A percentile compares a stretch with the other conserved stretches of the same genome.
phyloP scores from a whole-genome alignment of 2,113 vertebrate genomes.

The Cyanoderma ruficeps region DNA sequence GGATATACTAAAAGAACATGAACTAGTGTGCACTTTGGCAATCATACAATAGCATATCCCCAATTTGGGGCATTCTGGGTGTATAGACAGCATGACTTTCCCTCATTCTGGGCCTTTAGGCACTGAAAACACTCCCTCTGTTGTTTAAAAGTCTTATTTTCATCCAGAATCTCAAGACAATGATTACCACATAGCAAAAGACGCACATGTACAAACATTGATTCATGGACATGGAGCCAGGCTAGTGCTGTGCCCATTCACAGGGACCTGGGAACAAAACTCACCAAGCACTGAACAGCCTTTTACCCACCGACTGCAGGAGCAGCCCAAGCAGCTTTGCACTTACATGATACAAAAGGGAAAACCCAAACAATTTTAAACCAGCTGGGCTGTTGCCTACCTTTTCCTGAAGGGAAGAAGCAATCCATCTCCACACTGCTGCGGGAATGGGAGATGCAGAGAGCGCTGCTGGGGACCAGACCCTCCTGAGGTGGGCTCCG shows the following conservation, averaged over 20 bases:
- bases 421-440: conserved; percentile 99
- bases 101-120: not conserved
- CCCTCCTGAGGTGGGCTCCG: conserved; percentile 89
- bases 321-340: conserved; percentile 40
- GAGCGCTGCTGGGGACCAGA: conserved; percentile 90
- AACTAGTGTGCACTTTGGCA: not conserved
- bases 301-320: not conserved
- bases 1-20: not conserved
- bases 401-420: conserved; percentile 95
- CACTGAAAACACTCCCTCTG: not conserved
- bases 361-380: not conserved
- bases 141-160: not conserved
- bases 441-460: conserved; percentile 94
- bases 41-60: not conserved
- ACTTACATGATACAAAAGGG: conserved; percentile 54
- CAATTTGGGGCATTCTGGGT: not conserved
- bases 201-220: not conserved
- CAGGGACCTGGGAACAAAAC: conserved; percentile 31
- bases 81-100: not conserved
- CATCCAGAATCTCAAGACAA: not conserved
- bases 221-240: conserved; percentile 36
- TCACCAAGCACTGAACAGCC: not conserved
- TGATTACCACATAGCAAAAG: conserved; percentile 21
- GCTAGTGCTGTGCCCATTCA: not conserved
- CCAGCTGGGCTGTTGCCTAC: conserved; percentile 69